These are phyloP conservation scores for Oncorhynchus gorbuscha DNA, from an alignment of 2,113 vertebrate genomes.

Conservation along the genomic window DNA sequence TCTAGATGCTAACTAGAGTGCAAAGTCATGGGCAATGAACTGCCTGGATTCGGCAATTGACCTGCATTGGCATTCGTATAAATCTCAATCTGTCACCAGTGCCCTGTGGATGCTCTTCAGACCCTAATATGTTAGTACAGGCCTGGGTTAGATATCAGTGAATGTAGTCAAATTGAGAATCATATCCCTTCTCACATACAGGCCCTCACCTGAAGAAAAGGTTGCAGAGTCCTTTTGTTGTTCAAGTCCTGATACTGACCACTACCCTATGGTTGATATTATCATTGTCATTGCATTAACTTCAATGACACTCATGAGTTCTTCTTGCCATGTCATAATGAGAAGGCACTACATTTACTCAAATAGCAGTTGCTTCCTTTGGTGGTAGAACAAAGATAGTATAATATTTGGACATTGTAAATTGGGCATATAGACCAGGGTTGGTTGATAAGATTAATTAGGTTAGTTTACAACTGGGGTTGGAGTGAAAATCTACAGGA, in stretches of 20 bases:
- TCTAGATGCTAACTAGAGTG: conserved; percentile 18
- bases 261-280: no score
- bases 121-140: not conserved
- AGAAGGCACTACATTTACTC: not conserved
- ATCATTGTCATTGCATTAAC: no score
- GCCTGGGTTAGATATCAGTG: no score
- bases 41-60: conserved; percentile 30
- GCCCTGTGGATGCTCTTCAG: not conserved
- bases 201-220: no score
- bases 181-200: no score
- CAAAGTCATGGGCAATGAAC: conserved; percentile 49
- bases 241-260: no score
- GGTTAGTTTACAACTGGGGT: no score
- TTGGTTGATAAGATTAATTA: not conserved
- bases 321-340: not conserved
- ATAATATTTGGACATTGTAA: not conserved
- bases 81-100: no score
- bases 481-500: no score
- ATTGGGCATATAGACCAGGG: not conserved
- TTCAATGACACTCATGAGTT: no score
- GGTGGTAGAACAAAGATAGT: not conserved
- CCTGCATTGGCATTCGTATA: conserved; percentile 15
- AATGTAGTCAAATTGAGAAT: no score
- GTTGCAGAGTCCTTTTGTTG: no score
- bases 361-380: not conserved